Evolutionary conservation across 37 sponge, comb jelly and placozoan species (phyloP).

Genomic region (Tethya wilhelma): DNA sequence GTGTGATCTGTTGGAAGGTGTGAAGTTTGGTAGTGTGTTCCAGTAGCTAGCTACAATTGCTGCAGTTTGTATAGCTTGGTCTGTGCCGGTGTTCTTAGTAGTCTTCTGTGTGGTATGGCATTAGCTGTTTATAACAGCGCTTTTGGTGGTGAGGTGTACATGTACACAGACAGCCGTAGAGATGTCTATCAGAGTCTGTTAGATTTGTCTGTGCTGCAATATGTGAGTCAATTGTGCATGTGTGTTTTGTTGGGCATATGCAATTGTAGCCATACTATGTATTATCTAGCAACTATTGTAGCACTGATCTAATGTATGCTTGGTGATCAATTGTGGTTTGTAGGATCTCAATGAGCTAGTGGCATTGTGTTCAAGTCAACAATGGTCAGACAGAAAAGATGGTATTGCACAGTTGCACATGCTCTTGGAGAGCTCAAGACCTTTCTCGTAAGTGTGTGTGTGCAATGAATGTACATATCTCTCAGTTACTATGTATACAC

Average conservation of each 20-base stretch:
- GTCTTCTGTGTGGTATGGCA: too few species aligned
- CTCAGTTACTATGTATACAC: neutral
- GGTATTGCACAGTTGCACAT: constrained; percentile 78
- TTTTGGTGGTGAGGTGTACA: neutral
- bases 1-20: neutral
- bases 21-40: neutral
- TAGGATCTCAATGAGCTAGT: constrained; percentile 79
- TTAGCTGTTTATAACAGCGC: too few species aligned
- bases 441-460: constrained; percentile 56
- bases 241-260: neutral
- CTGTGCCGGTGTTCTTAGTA: too few species aligned
- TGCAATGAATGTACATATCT: neutral
- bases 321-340: neutral
- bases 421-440: constrained; percentile 63
- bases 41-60: neutral
- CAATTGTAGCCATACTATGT: too few species aligned
- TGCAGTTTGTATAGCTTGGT: neutral
- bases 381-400: constrained; percentile 82
- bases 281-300: neutral
- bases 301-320: neutral
- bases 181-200: constrained; percentile 4
- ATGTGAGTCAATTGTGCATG: neutral
- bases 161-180: constrained; percentile 9
- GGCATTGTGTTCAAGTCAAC: constrained; percentile 47
- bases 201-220: constrained; percentile 4